Conservation (phyloP, 2,888 invertebrate species). For the Geotrupes spiniger region DNA sequence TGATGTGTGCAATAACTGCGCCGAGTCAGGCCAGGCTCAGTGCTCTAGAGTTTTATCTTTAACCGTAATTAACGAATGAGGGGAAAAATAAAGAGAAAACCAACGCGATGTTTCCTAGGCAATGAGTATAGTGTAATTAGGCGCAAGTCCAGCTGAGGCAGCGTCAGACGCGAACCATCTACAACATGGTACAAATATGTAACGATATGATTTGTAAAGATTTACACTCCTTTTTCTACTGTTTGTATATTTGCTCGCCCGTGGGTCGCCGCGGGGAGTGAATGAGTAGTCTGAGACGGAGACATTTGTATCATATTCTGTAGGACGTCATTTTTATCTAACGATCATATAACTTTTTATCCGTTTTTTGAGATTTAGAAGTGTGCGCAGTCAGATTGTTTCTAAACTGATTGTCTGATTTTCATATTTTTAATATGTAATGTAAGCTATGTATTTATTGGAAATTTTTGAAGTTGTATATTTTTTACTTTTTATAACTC, state of each 20-base stretch:
- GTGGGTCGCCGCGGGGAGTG: constrained; percentile 41
- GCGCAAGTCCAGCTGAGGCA: constrained; percentile 33
- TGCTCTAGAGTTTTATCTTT: constrained; percentile 45
- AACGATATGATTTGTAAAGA: constrained; percentile 51
- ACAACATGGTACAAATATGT: constrained; percentile 52
- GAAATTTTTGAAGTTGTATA: constrained; percentile 48
- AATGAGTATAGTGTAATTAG: constrained; percentile 38
- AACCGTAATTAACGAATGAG: constrained; percentile 34
- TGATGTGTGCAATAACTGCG: constrained; percentile 51
- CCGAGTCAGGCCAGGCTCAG: constrained; percentile 35
- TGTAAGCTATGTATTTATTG: constrained; percentile 49
- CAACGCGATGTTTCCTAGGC: constrained; percentile 46
- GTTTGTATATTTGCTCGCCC: constrained; percentile 50
- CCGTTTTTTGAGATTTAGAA: constrained; percentile 42
- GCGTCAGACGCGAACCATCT: constrained; percentile 42
- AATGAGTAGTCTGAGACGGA: constrained; percentile 30
- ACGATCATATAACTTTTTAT: constrained; percentile 45
- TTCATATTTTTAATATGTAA: constrained; percentile 44
- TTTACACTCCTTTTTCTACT: constrained; percentile 53
- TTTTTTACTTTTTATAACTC: constrained; percentile 51
- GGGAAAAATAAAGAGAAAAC: constrained; percentile 13
- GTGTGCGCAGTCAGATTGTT: constrained; percentile 44
- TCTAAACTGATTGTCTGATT: constrained; percentile 43
- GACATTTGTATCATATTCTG: constrained; percentile 48
- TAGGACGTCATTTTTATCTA: constrained; percentile 49